Evolutionary conservation across 2,888 invertebrate species (phyloP).

Genomic region (Pristionchus exspectatus): DNA sequence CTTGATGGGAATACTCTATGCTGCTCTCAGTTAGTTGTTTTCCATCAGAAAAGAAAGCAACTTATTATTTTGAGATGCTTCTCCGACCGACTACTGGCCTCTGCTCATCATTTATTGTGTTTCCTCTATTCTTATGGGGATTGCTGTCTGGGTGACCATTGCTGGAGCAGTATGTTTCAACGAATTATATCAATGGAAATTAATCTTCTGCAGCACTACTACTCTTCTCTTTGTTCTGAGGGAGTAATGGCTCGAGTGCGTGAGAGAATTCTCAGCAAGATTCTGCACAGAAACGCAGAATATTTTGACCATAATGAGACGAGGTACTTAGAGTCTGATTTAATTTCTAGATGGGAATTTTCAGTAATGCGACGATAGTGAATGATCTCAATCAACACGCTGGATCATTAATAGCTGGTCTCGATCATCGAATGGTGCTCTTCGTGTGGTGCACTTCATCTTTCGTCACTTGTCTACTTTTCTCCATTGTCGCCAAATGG

Average conservation of each 20-base stretch:
- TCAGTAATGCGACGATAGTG: conserved; percentile 25
- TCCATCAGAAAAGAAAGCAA: not conserved
- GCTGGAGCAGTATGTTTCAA: conserved; percentile 10
- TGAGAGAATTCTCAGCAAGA: not conserved
- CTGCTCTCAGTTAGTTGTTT: not conserved
- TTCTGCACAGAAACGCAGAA: not conserved
- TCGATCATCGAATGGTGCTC: conserved; percentile 66
- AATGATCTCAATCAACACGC: conserved; percentile 43
- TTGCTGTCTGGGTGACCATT: conserved; percentile 5
- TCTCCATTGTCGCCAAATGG: conserved; percentile 1
- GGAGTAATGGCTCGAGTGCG: conserved; percentile 27
- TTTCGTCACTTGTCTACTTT: not conserved
- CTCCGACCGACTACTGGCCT: conserved; percentile 7
- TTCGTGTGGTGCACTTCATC: conserved; percentile 59
- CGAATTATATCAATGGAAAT: too few species aligned
- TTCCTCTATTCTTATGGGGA: not conserved
- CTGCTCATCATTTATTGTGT: not conserved
- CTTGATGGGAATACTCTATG: conserved; percentile 7
- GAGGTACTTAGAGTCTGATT: not conserved
- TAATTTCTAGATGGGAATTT: not conserved
- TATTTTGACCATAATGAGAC: conserved; percentile 41
- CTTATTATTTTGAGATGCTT: conserved; percentile 21
- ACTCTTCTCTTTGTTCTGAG: conserved; percentile 26
- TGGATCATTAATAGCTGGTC: conserved; percentile 55
- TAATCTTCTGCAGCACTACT: not conserved